Evolutionary conservation across 1,140 invertebrate genomes (phyloP).

Genomic region (Marisa cornuarietis): DNA sequence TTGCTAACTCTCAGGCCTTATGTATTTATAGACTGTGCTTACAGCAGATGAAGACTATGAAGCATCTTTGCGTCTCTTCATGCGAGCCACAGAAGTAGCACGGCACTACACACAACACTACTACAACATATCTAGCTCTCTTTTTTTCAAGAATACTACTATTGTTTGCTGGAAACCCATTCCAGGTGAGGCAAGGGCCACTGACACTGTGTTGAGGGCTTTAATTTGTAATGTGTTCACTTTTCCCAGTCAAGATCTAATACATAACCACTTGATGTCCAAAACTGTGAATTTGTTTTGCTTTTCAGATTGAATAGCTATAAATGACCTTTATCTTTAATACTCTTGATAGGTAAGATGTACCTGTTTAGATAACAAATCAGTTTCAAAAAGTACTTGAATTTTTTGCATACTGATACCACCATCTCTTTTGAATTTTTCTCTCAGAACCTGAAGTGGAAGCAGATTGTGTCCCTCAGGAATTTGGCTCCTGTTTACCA

Average conservation of each 20-base stretch:
- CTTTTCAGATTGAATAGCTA: too few relatives aligned
- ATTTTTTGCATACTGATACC: constrained; percentile 53
- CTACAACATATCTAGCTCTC: constrained; percentile 66
- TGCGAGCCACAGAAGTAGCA: constrained; percentile 67
- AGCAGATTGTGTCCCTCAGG: constrained; percentile 70
- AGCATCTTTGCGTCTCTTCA: constrained; percentile 63
- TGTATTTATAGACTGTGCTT: constrained; percentile 30
- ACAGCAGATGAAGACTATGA: constrained; percentile 38
- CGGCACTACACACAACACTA: constrained; percentile 67
- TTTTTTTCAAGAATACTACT: constrained; percentile 70
- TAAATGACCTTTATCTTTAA: too few relatives aligned
- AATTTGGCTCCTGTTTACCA: constrained; percentile 64
- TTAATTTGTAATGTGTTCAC: too few relatives aligned
- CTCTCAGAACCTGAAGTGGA: constrained; percentile 26
- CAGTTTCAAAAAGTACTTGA: too few relatives aligned
- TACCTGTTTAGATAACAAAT: too few relatives aligned
- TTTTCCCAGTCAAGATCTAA: too few relatives aligned
- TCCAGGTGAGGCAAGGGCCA: constrained; percentile 16
- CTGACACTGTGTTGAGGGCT: too few relatives aligned
- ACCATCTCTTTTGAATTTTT: constrained; percentile 71
- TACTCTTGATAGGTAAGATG: too few relatives aligned
- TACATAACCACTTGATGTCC: too few relatives aligned
- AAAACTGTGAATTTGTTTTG: too few relatives aligned
- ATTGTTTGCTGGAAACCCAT: constrained; percentile 34
- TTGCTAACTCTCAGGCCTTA: background rate